A percentile compares a stretch with the other conserved stretches of the same genome.
Evolutionary conservation across 2,888 invertebrate species (phyloP).

Genomic region (Caenorhabditis sp.): DNA sequence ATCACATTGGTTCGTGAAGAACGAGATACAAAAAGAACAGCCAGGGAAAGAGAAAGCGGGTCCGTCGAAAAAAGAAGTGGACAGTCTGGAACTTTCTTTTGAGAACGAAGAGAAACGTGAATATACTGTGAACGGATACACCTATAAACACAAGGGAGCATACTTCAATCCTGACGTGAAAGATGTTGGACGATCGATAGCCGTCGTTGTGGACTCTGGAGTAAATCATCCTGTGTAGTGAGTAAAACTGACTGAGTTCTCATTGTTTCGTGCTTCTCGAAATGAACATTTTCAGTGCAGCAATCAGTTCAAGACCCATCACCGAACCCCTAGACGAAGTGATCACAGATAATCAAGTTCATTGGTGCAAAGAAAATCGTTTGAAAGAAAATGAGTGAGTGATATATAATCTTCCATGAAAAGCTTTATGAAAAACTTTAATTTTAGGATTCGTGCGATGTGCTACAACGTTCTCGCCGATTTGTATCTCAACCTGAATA

Average conservation of each 20-base stretch:
- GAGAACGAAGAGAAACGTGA: constrained; percentile 16
- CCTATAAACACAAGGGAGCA: constrained; percentile 6
- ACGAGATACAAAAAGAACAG: not conserved
- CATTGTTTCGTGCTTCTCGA: not conserved
- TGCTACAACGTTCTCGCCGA: constrained; percentile 91
- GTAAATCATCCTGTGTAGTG: constrained; percentile 44
- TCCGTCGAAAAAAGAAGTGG: constrained; percentile 16
- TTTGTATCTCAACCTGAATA: constrained; percentile 92
- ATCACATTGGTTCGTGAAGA: constrained; percentile 50
- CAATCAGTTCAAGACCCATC: constrained; percentile 18
- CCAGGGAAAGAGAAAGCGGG: not conserved
- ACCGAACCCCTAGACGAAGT: constrained; percentile 9
- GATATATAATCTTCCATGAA: too few species aligned
- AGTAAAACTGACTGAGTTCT: too few species aligned
- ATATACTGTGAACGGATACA: constrained; percentile 28
- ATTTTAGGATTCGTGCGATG: constrained; percentile 68
- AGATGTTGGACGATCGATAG: constrained; percentile 34
- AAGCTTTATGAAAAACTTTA: too few species aligned
- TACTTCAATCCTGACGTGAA: constrained; percentile 24
- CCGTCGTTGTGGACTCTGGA: constrained; percentile 49
- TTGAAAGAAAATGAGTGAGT: constrained; percentile 19
- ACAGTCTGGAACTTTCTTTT: not conserved
- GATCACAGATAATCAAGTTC: constrained; percentile 40
- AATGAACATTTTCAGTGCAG: constrained; percentile 16
- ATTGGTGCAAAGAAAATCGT: constrained; percentile 43